Evolutionary conservation across 2,113 vertebrate species (phyloP), one percentile per base, ranked within the genome.

Genomic region (Scomber japonicus): DNA sequence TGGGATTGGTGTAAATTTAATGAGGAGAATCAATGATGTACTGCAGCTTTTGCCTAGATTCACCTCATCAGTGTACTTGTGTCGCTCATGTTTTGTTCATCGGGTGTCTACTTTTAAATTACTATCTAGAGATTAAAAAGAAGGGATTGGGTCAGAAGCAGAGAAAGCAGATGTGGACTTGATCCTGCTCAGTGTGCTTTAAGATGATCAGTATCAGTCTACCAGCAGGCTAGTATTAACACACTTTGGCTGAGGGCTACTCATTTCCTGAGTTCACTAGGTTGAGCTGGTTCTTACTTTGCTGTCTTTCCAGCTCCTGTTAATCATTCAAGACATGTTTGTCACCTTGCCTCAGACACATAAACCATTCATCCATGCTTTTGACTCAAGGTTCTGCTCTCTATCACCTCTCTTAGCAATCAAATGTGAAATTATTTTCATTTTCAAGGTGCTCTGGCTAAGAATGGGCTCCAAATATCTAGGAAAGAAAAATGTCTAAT

Each of bases 231-330:
- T 13, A 2, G 21, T 8, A 55, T 74, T 44, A 51, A 69, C 24
- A 11, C 13, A 45, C 54, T 81, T 60, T 24, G 65, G 30, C 76
- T 68, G 48, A 76, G 56, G 69, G 70, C 56, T 6, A 16, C 64
- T 83, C 50, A 71, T 75, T 74, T 81, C 71, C 51, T 10, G 70
- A 65, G 71, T 50, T 82, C 59, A 73, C 60, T 56, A 46, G 56
- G 55, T 10, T 14, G 30, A 13, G n/a, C 55, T 14, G 72, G 57
- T 59, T 61, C 46, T 59, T n/a, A 48, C 66, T 72, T 15, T 35
- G 30, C 15, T 50, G 5, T 4, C 1, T 15, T 54, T 24, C 2
- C 5, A 44, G 1, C 44, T 6, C n/a, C 27, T 30, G 49, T 40
- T 71, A n/a, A 67, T 80, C 64, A 64, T 67, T 71, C 60, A 50